Evolutionary conservation across 1,140 invertebrate genomes (phyloP).

Genomic region (Aricia agestis): DNA sequence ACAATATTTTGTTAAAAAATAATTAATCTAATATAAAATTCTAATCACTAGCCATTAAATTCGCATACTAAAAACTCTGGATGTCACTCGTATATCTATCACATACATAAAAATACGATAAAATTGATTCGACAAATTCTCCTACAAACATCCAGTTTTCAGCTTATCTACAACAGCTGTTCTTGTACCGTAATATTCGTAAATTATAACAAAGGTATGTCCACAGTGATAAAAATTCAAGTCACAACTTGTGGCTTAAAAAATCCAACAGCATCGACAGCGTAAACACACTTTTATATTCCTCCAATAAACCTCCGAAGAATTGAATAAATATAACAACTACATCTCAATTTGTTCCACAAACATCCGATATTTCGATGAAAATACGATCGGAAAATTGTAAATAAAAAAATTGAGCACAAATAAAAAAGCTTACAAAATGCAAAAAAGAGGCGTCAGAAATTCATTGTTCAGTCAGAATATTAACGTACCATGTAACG

Average conservation of each 20-base stretch:
- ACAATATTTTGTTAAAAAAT: conserved; percentile 43
- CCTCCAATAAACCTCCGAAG: background rate
- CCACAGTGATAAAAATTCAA: background rate
- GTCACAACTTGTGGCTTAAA: background rate
- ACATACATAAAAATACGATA: background rate
- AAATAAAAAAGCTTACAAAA: conserved; percentile 30
- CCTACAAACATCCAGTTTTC: background rate
- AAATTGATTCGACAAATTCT: background rate
- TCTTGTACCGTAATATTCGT: background rate
- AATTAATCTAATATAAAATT: conserved; percentile 64
- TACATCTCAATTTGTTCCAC: background rate
- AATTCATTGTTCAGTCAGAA: conserved; percentile 28
- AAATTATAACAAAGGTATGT: background rate
- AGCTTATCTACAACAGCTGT: background rate
- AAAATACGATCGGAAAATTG: conserved; percentile 14
- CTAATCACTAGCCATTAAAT: conserved; percentile 74
- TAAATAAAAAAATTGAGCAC: conserved; percentile 34
- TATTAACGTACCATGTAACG: background rate
- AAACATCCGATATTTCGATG: conserved; percentile 19
- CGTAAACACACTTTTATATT: background rate
- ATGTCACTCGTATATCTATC: background rate
- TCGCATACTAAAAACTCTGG: conserved; percentile 48
- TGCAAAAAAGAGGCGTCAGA: conserved; percentile 23
- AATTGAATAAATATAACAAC: conserved; percentile 9
- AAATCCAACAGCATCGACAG: background rate